Conservation (phyloP, 30 jellyfish, hydroid and myxozoan genomes). For the Aurelia sp. region DNA sequence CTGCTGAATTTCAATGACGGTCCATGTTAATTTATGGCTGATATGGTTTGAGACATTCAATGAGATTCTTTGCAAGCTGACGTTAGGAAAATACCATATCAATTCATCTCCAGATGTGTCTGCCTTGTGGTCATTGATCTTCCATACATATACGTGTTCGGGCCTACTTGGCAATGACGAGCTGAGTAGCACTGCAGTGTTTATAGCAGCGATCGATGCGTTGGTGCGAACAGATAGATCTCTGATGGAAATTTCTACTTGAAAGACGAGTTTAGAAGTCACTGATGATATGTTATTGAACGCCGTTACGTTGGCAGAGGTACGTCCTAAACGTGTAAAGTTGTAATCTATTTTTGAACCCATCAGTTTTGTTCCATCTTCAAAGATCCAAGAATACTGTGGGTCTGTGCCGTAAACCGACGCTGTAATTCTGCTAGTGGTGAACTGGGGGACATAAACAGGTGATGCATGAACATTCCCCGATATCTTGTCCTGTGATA, state of each 20-base stretch:
- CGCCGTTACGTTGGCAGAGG: slow-evolving; percentile 34
- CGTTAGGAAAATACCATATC: neutral
- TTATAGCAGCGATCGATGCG: slow-evolving; percentile 6
- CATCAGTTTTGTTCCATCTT: neutral
- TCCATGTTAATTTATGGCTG: slow-evolving; percentile 12
- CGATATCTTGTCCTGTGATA: slow-evolving; percentile 46
- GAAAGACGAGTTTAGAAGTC: neutral
- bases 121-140: neutral
- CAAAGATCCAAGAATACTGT: slow-evolving; percentile 25
- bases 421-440: neutral
- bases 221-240: slow-evolving; percentile 11
- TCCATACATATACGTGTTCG: slow-evolving; percentile 53
- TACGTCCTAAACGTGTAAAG: slow-evolving; percentile 41
- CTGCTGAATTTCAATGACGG: slow-evolving; percentile 17
- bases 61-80: slow-evolving; percentile 23
- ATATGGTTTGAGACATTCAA: slow-evolving; percentile 33
- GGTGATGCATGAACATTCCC: slow-evolving; percentile 32
- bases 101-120: neutral
- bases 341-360: neutral
- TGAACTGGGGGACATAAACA: slow-evolving; percentile 17
- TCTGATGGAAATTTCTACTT: slow-evolving; percentile 18
- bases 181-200: neutral
- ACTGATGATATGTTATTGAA: slow-evolving; percentile 37
- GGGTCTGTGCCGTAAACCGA: slow-evolving; percentile 30
- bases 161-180: slow-evolving; percentile 29